Conservation (phyloP, 1,140 invertebrate genomes). For the Cotesia vestalis region DNA sequence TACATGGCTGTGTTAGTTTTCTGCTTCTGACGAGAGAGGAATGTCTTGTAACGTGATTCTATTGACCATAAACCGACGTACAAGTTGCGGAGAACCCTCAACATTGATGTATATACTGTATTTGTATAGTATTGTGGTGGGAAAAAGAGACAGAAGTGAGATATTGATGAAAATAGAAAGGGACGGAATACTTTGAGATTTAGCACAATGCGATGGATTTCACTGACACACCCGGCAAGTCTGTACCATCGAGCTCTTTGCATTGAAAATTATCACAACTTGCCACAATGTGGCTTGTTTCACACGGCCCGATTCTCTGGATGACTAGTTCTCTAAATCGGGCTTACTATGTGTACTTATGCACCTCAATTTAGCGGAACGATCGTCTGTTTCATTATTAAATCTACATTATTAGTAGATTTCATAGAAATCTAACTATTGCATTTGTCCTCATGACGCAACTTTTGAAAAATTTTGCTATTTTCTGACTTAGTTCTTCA, state of each 20-base stretch:
- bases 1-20: conserved; percentile 1
- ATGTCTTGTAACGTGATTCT: conserved; percentile 14
- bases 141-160: background rate
- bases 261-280: conserved; percentile 31
- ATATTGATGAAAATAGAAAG: background rate
- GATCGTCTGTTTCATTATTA: too few relatives aligned
- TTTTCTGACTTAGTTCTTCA: too few relatives aligned
- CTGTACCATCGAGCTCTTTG: conserved; percentile 2
- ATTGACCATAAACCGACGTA: conserved; percentile 10
- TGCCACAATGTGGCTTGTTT: conserved; percentile 23
- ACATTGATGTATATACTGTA: background rate
- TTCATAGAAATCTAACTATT: too few relatives aligned
- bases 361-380: too few relatives aligned
- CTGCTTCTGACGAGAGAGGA: conserved; percentile 1
- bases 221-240: conserved; percentile 4
- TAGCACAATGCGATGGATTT: conserved; percentile 19
- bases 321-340: conserved; percentile 18
- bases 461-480: too few relatives aligned
- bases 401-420: too few relatives aligned
- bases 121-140: background rate
- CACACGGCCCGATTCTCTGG: conserved; percentile 22
- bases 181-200: conserved; percentile 7
- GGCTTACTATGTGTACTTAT: background rate
- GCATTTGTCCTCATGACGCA: too few relatives aligned
- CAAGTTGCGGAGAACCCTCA: background rate